These are phyloP conservation scores for Venturia canescens DNA, from an alignment of 1,140 invertebrate species.

Conservation along the genomic window DNA sequence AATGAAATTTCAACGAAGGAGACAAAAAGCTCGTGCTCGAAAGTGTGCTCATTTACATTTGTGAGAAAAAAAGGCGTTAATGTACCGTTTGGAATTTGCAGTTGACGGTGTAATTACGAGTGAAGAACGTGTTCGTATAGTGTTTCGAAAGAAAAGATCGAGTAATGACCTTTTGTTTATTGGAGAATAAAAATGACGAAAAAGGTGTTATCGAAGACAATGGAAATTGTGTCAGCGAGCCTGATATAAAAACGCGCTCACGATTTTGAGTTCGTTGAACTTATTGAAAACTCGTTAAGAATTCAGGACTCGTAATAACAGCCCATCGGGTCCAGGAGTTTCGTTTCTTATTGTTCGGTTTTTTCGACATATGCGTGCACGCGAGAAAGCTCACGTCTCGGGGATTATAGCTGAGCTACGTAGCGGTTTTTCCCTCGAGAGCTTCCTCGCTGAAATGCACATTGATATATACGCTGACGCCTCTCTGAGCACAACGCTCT, in stretches of 20 bases:
- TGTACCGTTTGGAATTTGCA: too few relatives aligned
- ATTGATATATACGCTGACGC: neutral
- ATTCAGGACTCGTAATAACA: constrained; percentile 20
- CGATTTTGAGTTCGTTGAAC: constrained; percentile 1
- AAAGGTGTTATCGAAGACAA: neutral
- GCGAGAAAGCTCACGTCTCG: constrained; percentile 10
- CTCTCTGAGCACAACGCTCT: neutral
- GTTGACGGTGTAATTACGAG: too few relatives aligned
- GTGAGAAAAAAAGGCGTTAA: too few relatives aligned
- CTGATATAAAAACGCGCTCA: constrained; percentile 1
- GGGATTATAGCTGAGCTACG: constrained; percentile 13
- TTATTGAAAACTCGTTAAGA: constrained; percentile 15
- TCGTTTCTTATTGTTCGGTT: neutral
- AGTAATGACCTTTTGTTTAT: too few relatives aligned
- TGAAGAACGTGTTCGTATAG: too few relatives aligned
- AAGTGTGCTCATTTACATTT: too few relatives aligned
- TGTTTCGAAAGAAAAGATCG: too few relatives aligned
- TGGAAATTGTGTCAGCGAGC: neutral
- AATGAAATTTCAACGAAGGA: too few relatives aligned
- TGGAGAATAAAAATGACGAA: neutral
- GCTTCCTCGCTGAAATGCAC: neutral
- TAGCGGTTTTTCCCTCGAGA: neutral
- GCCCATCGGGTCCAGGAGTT: constrained; percentile 6
- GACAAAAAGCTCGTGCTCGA: too few relatives aligned
- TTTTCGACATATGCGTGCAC: neutral